Conservation (phyloP, 2,113 vertebrate species). For the Elgaria multicarinata region DNA sequence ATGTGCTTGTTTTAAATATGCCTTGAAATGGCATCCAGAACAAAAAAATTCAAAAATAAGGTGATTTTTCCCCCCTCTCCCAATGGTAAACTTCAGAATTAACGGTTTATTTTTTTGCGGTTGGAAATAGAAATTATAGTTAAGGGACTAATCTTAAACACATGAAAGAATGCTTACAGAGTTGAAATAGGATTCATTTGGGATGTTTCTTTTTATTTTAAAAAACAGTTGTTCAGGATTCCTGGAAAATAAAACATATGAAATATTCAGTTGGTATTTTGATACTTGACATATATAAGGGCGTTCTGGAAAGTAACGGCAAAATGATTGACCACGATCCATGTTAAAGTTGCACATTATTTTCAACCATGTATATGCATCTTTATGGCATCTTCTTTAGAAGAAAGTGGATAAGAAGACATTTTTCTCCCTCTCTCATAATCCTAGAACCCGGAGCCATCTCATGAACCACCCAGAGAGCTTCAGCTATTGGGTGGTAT, state of each 20-base stretch:
- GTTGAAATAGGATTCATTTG: background rate
- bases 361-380: background rate
- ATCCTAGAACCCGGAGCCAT: no score
- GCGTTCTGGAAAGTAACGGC: background rate
- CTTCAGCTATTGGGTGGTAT: no score
- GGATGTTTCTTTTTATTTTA: conserved; percentile 15
- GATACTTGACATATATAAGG: background rate
- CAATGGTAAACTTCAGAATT: background rate
- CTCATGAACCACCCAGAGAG: no score
- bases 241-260: background rate
- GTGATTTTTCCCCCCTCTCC: background rate
- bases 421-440: no score
- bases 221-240: background rate
- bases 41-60: background rate
- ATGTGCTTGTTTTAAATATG: background rate
- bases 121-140: background rate
- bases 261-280: background rate
- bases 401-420: no score
- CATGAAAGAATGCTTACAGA: background rate
- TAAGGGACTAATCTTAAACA: background rate
- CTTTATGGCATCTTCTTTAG: background rate
- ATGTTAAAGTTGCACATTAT: background rate
- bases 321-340: background rate
- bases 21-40: background rate
- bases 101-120: background rate